phyloP scores from a whole-genome alignment of 2,888 invertebrate species.

The Drosophila multiciliata region DNA sequence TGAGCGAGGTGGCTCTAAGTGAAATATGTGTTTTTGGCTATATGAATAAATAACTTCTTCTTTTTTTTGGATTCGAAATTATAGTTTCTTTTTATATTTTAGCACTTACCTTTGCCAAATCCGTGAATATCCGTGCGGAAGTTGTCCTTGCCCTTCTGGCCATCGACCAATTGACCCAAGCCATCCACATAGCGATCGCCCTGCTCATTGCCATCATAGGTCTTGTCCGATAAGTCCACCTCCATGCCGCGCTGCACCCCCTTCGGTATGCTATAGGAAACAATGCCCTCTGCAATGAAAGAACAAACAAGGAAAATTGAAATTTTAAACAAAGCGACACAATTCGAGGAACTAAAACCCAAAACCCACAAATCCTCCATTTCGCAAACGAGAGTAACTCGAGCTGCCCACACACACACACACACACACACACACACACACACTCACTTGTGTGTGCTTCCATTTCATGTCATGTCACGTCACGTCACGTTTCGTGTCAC shows the following conservation, averaged over 20 bases:
- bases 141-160: constrained; percentile 90
- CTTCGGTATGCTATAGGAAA: constrained; percentile 92
- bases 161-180: constrained; percentile 92
- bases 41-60: neutral
- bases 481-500: constrained; percentile 62
- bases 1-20: constrained; percentile 23
- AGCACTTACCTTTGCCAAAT: constrained; percentile 88
- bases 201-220: constrained; percentile 91
- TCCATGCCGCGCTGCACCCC: constrained; percentile 90
- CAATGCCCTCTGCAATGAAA: constrained; percentile 88
- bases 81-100: neutral
- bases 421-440: neutral
- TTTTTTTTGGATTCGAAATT: neutral
- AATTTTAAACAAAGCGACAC: constrained; percentile 37
- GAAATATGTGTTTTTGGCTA: constrained; percentile 11
- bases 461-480: constrained; percentile 43
- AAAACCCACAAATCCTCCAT: constrained; percentile 12
- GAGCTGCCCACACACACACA: constrained; percentile 39
- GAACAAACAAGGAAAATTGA: constrained; percentile 18
- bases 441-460: neutral
- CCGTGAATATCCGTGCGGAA: constrained; percentile 89
- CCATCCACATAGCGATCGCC: constrained; percentile 89
- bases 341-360: constrained; percentile 53
- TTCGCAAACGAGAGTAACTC: constrained; percentile 58
- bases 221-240: constrained; percentile 91